Base-by-base conservation (phyloP, 2,797 vertebrate species). In the Hephaestus fuliginosus region DNA sequence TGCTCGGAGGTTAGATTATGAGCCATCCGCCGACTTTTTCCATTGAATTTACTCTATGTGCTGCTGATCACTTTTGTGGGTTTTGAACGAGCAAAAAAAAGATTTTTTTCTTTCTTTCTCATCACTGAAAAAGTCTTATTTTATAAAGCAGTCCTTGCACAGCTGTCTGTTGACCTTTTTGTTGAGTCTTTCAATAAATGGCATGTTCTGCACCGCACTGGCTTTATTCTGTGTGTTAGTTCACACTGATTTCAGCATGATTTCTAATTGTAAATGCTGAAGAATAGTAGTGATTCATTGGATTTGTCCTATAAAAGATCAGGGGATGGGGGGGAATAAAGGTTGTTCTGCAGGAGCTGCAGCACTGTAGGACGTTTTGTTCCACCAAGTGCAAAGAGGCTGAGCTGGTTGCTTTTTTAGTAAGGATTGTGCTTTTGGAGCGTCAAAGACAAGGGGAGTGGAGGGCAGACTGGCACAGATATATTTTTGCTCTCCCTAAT, bases 401-500 rank as follows among this genome's bases (percentile, higher is more conserved):
- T 39, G 57, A 63, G 49, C 61, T 66, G 39, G n/a, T 36, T 77
- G 61, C 63, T 82, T 84, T 84, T 80, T 72, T 69, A 11, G 55
- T 68, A 67, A 85, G 70, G 70, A 70, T 76, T 91, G 75, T 93
- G 67, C 78, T 88, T 93, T 91, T 74, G 49, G 74, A 84, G 87
- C 82, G 79, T 93, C 83, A 88, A 81, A 89, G 86, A 83, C 88
- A 74, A 87, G 85, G 85, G 83, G 83, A 82, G 81, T 77, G 64
- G 85, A 91, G 88, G 91, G 81, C 88, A 87, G 81, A 78, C 80
- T 84, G 88, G 83, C 90, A 89, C 83, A 89, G 88, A 93, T 93
- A 90, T 90, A 93, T 92, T 91, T 92, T 92, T 92, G 89, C 90
- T 89, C 88, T 89, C 90, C 90, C 88, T 92, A 92, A 93, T 93